Conservation (phyloP, 2,888 invertebrate genomes). For the Heliconius aoede region DNA sequence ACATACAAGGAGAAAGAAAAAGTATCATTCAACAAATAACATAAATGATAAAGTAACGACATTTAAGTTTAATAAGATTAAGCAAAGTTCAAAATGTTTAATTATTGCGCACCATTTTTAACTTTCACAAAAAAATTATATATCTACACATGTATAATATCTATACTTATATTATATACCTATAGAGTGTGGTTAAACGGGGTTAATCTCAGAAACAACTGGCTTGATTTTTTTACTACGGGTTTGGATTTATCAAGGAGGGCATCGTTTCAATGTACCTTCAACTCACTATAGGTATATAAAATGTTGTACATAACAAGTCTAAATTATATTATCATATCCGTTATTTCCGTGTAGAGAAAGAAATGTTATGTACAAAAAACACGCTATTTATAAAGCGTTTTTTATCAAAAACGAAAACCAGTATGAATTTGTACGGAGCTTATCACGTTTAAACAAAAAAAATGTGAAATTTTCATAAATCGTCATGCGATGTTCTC, state of each 20-base stretch:
- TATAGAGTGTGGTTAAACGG: background rate
- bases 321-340: background rate
- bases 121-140: background rate
- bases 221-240: background rate
- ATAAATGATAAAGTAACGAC: no score
- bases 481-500: conserved; percentile 50
- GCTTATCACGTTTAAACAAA: conserved; percentile 21
- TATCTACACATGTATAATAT: background rate
- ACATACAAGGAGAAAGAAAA: no score
- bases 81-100: no score
- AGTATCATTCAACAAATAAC: no score
- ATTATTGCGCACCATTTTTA: no score
- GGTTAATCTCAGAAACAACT: background rate
- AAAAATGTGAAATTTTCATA: conserved; percentile 33
- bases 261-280: no score
- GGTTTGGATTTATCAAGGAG: no score
- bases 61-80: no score
- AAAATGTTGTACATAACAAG: background rate
- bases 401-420: conserved; percentile 7
- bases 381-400: conserved; percentile 10
- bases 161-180: background rate
- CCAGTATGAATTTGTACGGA: background rate
- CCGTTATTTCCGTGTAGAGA: background rate
- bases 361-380: background rate
- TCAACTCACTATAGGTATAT: no score